Conservation (phyloP, 2,113 vertebrate genomes). For the Pteronura brasiliensis region DNA sequence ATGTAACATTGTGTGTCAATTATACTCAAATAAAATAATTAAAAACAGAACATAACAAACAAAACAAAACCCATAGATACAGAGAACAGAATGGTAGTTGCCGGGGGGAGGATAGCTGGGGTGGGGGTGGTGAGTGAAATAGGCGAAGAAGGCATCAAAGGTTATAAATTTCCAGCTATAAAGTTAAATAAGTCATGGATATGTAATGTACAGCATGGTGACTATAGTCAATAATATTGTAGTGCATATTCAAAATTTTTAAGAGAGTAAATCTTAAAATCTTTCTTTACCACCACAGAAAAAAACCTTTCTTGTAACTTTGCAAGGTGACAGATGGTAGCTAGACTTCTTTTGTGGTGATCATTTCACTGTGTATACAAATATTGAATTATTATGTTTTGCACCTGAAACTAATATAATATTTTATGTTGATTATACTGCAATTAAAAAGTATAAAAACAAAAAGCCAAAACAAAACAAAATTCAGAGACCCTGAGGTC, state of each 20-base stretch:
- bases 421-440: background rate
- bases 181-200: background rate
- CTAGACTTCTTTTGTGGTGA: background rate
- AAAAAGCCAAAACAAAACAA: background rate
- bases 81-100: background rate
- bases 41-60: background rate
- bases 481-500: background rate
- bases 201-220: background rate
- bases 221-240: background rate
- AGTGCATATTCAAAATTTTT: background rate
- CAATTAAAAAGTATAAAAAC: background rate
- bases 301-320: background rate
- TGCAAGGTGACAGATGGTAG: background rate
- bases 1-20: background rate
- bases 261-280: background rate
- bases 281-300: background rate
- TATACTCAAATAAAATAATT: background rate
- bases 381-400: background rate
- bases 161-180: background rate
- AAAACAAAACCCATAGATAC: background rate
- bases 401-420: background rate
- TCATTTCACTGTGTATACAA: background rate
- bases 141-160: background rate
- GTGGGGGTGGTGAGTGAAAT: background rate
- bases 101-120: background rate